Evolutionary conservation across 2,888 invertebrate genomes (phyloP).

Genomic region (Byasa hedistus): DNA sequence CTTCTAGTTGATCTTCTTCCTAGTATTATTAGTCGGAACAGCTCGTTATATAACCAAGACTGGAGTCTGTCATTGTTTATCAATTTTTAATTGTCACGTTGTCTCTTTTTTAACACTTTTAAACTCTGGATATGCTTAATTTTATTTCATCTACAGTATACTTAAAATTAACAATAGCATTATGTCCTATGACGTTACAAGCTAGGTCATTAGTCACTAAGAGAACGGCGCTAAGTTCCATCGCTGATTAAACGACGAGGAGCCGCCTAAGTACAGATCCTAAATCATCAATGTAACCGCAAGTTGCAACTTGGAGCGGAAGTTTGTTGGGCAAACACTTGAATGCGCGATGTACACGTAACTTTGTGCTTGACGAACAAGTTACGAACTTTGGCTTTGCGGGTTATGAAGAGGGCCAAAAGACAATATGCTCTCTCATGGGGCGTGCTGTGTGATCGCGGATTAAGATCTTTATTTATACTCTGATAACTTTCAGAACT

Average conservation of each 20-base stretch:
- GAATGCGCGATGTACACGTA: constrained; percentile 29
- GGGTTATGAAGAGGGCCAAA: constrained; percentile 27
- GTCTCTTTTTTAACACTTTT: too few species aligned
- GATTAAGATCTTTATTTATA: constrained; percentile 13
- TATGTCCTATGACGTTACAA: too few species aligned
- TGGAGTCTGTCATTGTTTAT: too few species aligned
- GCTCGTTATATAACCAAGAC: too few species aligned
- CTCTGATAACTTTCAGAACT: constrained; percentile 1
- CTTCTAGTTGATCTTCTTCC: too few species aligned
- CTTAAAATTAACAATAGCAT: too few species aligned
- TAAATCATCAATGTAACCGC: constrained; percentile 26
- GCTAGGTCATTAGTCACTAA: too few species aligned
- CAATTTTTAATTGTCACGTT: too few species aligned
- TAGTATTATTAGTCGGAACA: too few species aligned
- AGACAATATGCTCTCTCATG: constrained; percentile 22
- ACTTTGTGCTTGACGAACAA: constrained; percentile 30
- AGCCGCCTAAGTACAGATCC: constrained; percentile 20
- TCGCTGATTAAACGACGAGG: constrained; percentile 13
- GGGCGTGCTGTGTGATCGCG: constrained; percentile 8
- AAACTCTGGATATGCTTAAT: too few species aligned
- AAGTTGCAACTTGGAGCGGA: constrained; percentile 23
- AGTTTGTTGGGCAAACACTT: constrained; percentile 29
- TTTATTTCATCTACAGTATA: too few species aligned
- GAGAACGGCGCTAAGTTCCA: background rate
- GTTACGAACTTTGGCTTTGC: constrained; percentile 29